phyloP scores from a whole-genome alignment of 2,888 invertebrate genomes.

The Chelonus formosanus region DNA sequence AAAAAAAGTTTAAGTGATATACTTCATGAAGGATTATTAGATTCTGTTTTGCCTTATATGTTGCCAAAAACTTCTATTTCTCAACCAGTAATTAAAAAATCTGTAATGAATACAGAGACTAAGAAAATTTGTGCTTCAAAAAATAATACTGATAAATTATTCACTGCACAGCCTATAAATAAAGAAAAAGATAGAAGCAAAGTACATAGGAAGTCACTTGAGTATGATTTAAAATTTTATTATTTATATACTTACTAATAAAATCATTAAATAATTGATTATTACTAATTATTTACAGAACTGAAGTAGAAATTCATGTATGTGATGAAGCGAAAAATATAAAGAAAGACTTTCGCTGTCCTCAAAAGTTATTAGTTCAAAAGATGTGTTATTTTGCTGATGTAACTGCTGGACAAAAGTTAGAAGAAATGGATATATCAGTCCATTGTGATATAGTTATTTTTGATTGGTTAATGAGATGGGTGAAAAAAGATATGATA shows the following conservation, averaged over 20 bases:
- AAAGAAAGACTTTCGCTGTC: slow-evolving; percentile 89
- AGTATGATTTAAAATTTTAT: slow-evolving; percentile 48
- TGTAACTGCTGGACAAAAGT: slow-evolving; percentile 81
- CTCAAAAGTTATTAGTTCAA: slow-evolving; percentile 83
- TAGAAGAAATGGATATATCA: slow-evolving; percentile 94
- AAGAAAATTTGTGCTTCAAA: slow-evolving; percentile 67
- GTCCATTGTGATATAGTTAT: slow-evolving; percentile 96
- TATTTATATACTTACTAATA: slow-evolving; percentile 14
- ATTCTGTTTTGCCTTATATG: slow-evolving; percentile 83
- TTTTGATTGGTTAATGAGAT: slow-evolving; percentile 96
- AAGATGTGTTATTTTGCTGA: slow-evolving; percentile 97
- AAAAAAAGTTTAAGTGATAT: slow-evolving; percentile 70
- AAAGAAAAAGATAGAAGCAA: slow-evolving; percentile 53
- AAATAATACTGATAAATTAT: slow-evolving; percentile 43
- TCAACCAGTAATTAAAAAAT: slow-evolving; percentile 69
- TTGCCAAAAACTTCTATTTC: slow-evolving; percentile 71
- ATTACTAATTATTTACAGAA: slow-evolving; percentile 62
- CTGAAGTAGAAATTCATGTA: slow-evolving; percentile 92
- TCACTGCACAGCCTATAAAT: slow-evolving; percentile 36
- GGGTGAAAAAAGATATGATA: slow-evolving; percentile 84
- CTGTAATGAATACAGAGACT: slow-evolving; percentile 62
- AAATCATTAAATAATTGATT: slow-evolving; percentile 7
- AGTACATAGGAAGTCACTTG: slow-evolving; percentile 50
- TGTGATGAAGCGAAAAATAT: slow-evolving; percentile 92
- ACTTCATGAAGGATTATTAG: slow-evolving; percentile 82